phyloP scores from a whole-genome alignment of 2,113 vertebrate genomes.

The Buteo buteo region DNA sequence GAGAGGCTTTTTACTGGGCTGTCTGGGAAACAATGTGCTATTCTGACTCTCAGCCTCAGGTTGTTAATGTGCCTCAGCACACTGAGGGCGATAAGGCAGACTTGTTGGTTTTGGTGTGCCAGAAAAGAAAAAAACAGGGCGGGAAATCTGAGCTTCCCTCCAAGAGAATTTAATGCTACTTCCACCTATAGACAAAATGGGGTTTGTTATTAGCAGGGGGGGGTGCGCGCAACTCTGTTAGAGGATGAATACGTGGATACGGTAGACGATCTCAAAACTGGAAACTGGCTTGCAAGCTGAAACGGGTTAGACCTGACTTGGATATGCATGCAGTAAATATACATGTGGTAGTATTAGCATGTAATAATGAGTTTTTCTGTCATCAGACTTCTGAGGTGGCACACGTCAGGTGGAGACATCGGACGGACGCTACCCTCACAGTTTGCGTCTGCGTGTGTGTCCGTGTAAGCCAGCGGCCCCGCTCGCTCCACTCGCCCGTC shows the following conservation, averaged over 20 bases:
- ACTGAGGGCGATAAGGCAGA: accelerated
- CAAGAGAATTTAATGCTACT: not conserved
- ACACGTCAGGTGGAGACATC: not conserved
- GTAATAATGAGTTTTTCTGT: too few species aligned
- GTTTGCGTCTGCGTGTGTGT: not conserved
- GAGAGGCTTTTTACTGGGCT: too few species aligned
- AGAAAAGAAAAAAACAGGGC: not conserved
- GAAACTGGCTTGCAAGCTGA: not conserved
- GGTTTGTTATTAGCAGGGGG: not conserved
- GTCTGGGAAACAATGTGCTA: not conserved
- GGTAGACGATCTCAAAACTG: too few species aligned
- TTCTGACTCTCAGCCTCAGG: not conserved
- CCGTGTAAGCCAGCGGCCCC: not conserved
- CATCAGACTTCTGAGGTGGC: not conserved
- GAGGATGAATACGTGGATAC: not conserved
- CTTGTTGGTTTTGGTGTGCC: too few species aligned
- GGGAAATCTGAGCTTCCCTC: not conserved
- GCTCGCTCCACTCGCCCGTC: accelerated
- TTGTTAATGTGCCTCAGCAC: accelerated
- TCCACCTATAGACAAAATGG: not conserved
- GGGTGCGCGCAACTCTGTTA: too few species aligned
- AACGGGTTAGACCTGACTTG: not conserved
- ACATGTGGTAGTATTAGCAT: not conserved
- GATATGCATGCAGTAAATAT: not conserved
- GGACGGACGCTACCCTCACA: not conserved